Evolutionary conservation across 2,113 vertebrate genomes (phyloP), one percentile per base, ranked within the genome.

Genomic region (Aptenodytes forsteri): DNA sequence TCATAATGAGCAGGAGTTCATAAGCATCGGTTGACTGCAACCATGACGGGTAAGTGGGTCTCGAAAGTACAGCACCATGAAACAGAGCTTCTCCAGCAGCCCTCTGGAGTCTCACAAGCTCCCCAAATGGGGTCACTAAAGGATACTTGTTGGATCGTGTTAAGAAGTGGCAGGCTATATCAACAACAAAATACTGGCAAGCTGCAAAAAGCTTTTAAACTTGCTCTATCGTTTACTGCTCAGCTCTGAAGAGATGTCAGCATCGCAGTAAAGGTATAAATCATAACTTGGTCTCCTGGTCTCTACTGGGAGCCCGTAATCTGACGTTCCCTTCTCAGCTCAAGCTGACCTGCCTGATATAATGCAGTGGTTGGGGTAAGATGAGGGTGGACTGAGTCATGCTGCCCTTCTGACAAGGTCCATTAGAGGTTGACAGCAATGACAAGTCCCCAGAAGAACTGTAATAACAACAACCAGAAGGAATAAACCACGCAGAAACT

Each of bases 171-270:
- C 69, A 86, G 55, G 64, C 65, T 66, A 14, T 38, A 93, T 70
- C 86, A 87, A 95, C 77, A 95, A 81, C 70, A 92, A 84, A 87
- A 87, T 14, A 76, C 61, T 52, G 77, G 65, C 73, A 89, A 94
- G 91, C 87, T 79, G 83, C 55, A 92, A 83, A 93, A 83, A 59
- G 55, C 77, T 85, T 96, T 94, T 67, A 76, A 95, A 79, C 66
- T 62, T 59, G 32, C 38, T 92, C 71, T 67, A 18, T 80, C 69
- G 34, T 90, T 90, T 90, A 86, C 59, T 87, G 83, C 64, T 81
- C 13, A 42, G 83, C 55, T 92, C 91, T 32, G 12, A 92, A 76
- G 65, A 89, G 47, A 78, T 17, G 55, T 94, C 85, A 94, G 89
- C 47, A 49, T 61, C 56, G 67, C 69, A 87, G 42, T 44, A 62